Evolutionary conservation across 2,888 invertebrate species (phyloP).

Genomic region (Strigamia maritima): DNA sequence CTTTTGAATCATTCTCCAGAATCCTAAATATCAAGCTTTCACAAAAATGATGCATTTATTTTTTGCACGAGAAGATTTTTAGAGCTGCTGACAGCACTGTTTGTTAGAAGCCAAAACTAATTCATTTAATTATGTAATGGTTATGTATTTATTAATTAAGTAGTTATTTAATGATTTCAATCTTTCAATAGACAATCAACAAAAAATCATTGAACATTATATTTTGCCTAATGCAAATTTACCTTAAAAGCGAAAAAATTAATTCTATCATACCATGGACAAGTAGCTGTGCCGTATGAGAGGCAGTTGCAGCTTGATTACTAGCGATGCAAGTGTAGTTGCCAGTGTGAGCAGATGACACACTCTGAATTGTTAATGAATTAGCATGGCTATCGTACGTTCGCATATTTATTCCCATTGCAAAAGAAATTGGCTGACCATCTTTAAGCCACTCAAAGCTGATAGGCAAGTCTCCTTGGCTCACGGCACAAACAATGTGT

Average conservation of each 20-base stretch:
- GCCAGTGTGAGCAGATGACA: constrained; percentile 46
- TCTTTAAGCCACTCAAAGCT: constrained; percentile 60
- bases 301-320: constrained; percentile 46
- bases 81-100: not conserved
- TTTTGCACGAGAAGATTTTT: not conserved
- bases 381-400: constrained; percentile 45
- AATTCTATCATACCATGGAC: constrained; percentile 45
- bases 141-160: too few species aligned
- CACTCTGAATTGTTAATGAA: constrained; percentile 46
- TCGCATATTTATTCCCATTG: constrained; percentile 44
- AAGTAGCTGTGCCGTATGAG: constrained; percentile 44
- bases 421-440: constrained; percentile 27
- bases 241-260: not conserved
- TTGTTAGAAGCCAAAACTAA: not conserved
- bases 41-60: not conserved
- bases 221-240: too few species aligned
- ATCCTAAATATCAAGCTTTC: not conserved
- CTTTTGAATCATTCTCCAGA: not conserved
- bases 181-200: too few species aligned
- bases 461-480: constrained; percentile 43
- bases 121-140: not conserved
- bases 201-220: too few species aligned
- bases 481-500: constrained; percentile 43
- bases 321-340: constrained; percentile 47
- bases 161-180: too few species aligned